Evolutionary conservation across 2,797 vertebrate genomes (phyloP).

Genomic region (Meda fulgida): DNA sequence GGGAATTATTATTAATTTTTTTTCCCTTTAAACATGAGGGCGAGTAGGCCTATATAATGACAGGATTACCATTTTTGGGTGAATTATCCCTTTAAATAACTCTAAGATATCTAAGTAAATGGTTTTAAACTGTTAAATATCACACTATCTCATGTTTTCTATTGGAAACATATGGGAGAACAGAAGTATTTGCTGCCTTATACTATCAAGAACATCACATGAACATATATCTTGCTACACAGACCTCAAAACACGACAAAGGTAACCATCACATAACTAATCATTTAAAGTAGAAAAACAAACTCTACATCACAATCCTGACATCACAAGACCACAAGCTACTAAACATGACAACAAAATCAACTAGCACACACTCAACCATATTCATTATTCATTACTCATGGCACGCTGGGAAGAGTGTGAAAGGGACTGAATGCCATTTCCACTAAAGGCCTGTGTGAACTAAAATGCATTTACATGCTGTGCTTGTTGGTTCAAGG

Average conservation of each 20-base stretch:
- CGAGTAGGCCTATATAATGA: too few relatives aligned
- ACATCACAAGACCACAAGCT: not conserved
- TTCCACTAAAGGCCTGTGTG: not conserved
- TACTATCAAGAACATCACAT: not conserved
- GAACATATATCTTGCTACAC: not conserved
- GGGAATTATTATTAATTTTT: too few relatives aligned
- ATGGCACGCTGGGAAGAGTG: not conserved
- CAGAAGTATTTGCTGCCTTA: not conserved
- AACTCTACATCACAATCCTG: not conserved
- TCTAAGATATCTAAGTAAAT: not conserved
- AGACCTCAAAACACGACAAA: not conserved
- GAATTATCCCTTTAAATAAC: not conserved
- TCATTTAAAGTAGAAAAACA: not conserved
- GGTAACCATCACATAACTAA: not conserved
- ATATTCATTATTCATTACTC: conserved; percentile 8
- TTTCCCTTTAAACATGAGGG: too few relatives aligned
- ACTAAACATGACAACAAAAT: conserved; percentile 13
- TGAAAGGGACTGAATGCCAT: not conserved
- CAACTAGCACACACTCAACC: not conserved
- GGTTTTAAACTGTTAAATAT: not conserved
- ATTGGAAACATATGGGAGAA: not conserved
- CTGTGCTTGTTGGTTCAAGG: not conserved
- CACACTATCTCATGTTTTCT: not conserved
- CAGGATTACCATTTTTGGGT: too few relatives aligned
- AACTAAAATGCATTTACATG: not conserved